phyloP scores from a whole-genome alignment of 1,140 invertebrate species.

The Diuraphis noxia region DNA sequence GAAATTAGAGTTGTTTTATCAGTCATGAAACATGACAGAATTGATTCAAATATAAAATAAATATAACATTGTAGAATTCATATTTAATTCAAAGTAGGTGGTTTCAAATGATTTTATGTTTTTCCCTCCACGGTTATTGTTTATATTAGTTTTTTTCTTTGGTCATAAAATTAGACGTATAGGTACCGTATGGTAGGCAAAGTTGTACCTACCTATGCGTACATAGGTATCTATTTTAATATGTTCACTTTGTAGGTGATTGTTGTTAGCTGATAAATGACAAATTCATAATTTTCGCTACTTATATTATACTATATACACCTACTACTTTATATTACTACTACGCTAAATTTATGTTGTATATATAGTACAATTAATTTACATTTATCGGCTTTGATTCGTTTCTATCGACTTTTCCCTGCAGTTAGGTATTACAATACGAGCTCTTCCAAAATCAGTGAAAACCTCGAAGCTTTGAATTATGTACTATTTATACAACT shows the following conservation, averaged over 20 bases:
- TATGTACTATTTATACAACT: no score
- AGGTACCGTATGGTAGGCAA: not conserved
- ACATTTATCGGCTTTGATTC: no score
- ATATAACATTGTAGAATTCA: not conserved
- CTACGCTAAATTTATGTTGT: no score
- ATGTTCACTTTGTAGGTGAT: not conserved
- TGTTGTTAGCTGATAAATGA: not conserved
- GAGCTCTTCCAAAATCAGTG: no score
- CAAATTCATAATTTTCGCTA: not conserved
- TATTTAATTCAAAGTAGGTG: not conserved
- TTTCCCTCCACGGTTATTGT: not conserved
- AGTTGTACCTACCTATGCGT: not conserved
- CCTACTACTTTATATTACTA: no score
- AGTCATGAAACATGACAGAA: no score
- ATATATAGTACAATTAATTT: no score
- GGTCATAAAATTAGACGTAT: not conserved
- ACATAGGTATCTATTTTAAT: not conserved
- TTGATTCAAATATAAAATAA: no score
- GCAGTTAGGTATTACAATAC: no score
- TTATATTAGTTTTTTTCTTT: not conserved
- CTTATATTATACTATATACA: no score
- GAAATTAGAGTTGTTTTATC: not conserved
- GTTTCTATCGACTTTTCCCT: no score
- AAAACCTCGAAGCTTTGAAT: no score
- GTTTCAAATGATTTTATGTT: not conserved